Percentiles rank a stretch among this genome's conserved stretches.
Conservation (phyloP, 2,888 invertebrate species). For the Orthonevra nobilis region DNA sequence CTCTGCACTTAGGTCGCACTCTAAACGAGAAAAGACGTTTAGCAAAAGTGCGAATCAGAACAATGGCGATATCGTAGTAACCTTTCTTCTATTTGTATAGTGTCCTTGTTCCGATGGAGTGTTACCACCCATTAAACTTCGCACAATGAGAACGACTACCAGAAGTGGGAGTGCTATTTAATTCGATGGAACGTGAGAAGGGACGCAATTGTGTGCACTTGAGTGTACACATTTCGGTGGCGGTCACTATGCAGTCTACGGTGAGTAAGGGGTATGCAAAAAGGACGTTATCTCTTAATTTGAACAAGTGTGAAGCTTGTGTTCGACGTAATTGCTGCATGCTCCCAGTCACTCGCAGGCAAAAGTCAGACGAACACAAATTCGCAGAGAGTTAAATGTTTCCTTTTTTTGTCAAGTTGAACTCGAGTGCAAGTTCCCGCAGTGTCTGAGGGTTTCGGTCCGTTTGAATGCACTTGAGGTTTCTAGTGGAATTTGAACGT, state of each 20-base stretch:
- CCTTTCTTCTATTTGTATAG: constrained; percentile 30
- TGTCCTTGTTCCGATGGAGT: constrained; percentile 6
- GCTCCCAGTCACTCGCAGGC: too few species aligned
- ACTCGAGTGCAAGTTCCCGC: constrained; percentile 31
- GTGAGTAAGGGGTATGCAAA: too few species aligned
- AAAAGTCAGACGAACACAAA: constrained; percentile 34
- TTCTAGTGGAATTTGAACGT: constrained; percentile 43
- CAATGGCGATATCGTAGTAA: constrained; percentile 29
- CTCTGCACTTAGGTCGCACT: too few species aligned
- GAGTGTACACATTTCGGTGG: constrained; percentile 45
- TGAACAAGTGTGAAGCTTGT: constrained; percentile 37
- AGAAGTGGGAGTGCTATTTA: constrained; percentile 10
- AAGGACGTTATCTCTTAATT: constrained; percentile 43
- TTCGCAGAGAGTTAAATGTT: constrained; percentile 18
- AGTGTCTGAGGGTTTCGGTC: constrained; percentile 29
- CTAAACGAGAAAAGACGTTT: background rate
- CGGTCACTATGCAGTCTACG: constrained; percentile 2
- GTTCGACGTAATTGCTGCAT: constrained; percentile 28
- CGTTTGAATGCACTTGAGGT: constrained; percentile 51
- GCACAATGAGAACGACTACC: constrained; percentile 40
- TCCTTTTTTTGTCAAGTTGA: background rate
- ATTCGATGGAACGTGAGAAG: constrained; percentile 50
- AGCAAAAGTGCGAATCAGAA: constrained; percentile 54
- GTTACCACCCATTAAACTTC: constrained; percentile 1
- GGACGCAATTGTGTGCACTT: constrained; percentile 55